Base-by-base conservation (phyloP, 2,113 vertebrate species). In the Rhea americana region DNA sequence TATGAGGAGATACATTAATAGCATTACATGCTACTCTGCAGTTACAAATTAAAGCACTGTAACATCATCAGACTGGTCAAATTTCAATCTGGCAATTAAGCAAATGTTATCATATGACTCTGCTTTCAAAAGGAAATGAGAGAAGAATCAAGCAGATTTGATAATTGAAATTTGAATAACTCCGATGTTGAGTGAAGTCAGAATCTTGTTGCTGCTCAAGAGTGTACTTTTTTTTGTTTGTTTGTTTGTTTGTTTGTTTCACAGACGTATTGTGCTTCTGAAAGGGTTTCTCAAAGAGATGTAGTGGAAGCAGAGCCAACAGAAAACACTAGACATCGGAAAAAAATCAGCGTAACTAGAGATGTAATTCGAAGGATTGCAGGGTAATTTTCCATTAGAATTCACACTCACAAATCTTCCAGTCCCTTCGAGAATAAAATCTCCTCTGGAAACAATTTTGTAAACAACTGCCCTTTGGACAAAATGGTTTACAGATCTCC, bases 171-270 rank as follows among this genome's bases (percentile, higher is more conserved):
- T 6, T 8, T 0, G 50, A 47, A 45, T 55, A 32, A 7, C 53
- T 73, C 85, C 50, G 85, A 4, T 2, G 7, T 14, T 48, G 90
- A 50, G 81, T 21, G 90, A 68, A 12, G 63, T 61, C 72, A 67
- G 51, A 37, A 1, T 22, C 51, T 8, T 9, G 4, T 9, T 41
- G 67, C 81, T 82, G 76, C 72, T 35, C 41, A 0, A 8, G 53
- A 19, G 4, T 0, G 1, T 10, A 5, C 1, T 1, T 6, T 55
- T 21, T 17, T 16, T 56, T 7, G 28, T n/a, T 55, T 28, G 53
- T 25, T 55, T 51, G 50, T 20, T 25, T 61, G 50, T 13, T 58
- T 17, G 51, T 1, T 41, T 43, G 14, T 17, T 5, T n/a, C 47
- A 7, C 51, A 37, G 41, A 2, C 1, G 4, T 4, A 26, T 8